These are phyloP conservation scores for Acropora tenuis DNA, from an alignment of 64 coral and sea anemone genomes.

Conservation along the genomic window DNA sequence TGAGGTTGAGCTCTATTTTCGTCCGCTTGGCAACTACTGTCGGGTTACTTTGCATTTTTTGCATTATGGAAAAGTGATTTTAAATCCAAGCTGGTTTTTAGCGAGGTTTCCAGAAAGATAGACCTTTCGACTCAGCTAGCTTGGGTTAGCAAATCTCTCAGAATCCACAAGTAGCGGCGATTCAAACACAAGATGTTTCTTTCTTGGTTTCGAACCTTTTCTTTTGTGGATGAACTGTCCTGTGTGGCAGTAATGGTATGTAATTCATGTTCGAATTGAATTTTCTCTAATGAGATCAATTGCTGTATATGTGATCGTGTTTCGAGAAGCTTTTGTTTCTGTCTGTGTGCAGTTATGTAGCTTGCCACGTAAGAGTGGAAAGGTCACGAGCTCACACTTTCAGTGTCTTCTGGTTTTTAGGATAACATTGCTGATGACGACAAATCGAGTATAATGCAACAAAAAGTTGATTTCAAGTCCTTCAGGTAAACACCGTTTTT, in stretches of 20 bases:
- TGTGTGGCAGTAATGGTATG: slow-evolving; percentile 76
- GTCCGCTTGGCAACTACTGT: slow-evolving; percentile 44
- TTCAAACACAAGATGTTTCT: slow-evolving; percentile 58
- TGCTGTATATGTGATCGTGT: no score
- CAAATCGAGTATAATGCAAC: slow-evolving; percentile 50
- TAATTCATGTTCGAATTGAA: not conserved
- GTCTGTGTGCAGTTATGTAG: not conserved
- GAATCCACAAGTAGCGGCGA: slow-evolving; percentile 84
- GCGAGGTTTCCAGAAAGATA: slow-evolving; percentile 92
- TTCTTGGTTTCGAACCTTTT: slow-evolving; percentile 81
- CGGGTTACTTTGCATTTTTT: slow-evolving; percentile 60
- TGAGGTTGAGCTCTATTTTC: slow-evolving; percentile 81
- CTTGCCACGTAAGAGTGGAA: no score
- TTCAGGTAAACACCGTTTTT: slow-evolving; percentile 68
- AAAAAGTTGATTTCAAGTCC: slow-evolving; percentile 62
- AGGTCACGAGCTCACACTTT: not conserved
- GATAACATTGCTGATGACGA: slow-evolving; percentile 78
- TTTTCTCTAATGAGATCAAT: not conserved
- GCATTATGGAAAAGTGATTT: slow-evolving; percentile 71
- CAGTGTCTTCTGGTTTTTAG: slow-evolving; percentile 9
- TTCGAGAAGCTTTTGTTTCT: no score
- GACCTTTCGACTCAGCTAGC: slow-evolving; percentile 86
- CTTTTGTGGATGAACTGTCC: slow-evolving; percentile 84
- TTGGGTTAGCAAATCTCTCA: slow-evolving; percentile 76
- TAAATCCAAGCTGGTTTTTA: slow-evolving; percentile 67